Evolutionary conservation across 2,888 invertebrate genomes (phyloP).

Genomic region (Sepioteuthis lessoniana): DNA sequence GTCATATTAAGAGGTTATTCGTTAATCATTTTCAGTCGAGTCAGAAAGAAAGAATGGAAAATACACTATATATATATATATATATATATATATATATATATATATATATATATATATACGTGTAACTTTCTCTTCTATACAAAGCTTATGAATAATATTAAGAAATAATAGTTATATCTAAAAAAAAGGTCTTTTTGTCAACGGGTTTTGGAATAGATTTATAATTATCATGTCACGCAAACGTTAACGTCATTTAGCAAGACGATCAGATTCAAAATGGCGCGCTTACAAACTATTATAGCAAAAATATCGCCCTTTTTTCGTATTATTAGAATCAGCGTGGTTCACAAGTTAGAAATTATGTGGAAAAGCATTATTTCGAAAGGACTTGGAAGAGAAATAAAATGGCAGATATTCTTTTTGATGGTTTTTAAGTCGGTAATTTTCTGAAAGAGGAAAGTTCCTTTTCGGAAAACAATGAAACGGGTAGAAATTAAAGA

Average conservation of each 20-base stretch:
- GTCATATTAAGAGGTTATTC: too few relatives aligned
- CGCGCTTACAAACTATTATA: neutral
- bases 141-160: too few relatives aligned
- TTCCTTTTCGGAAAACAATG: neutral
- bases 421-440: neutral
- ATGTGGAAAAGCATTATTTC: neutral
- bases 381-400: neutral
- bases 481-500: neutral
- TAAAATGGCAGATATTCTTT: neutral
- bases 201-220: neutral
- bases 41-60: too few relatives aligned
- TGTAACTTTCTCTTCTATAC: too few relatives aligned
- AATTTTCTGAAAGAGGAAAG: too few relatives aligned
- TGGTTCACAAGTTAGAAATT: neutral
- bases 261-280: neutral
- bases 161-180: too few relatives aligned
- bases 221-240: neutral
- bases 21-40: too few relatives aligned
- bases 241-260: neutral
- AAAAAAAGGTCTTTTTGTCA: too few relatives aligned
- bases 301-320: neutral
- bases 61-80: too few relatives aligned
- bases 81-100: too few relatives aligned
- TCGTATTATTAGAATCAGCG: neutral
- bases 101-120: too few relatives aligned